Evolutionary conservation across 2,888 invertebrate genomes (phyloP).

Genomic region (Chironomus tentans): DNA sequence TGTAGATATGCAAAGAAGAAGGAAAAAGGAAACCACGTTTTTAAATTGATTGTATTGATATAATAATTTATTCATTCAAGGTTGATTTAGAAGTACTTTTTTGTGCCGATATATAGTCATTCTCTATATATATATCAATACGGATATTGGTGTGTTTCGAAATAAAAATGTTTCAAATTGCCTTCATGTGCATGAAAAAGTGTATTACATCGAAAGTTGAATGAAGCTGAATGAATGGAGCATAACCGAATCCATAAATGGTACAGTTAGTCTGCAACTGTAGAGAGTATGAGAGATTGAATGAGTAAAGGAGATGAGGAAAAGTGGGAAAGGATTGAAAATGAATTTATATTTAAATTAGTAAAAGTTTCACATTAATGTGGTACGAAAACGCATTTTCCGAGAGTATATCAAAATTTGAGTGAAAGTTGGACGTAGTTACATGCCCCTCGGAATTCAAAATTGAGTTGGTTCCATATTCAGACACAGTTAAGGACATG

Average conservation of each 20-base stretch:
- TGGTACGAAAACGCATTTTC: too few relatives aligned
- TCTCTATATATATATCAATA: background rate
- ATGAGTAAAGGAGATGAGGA: too few relatives aligned
- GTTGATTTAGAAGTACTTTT: conserved; percentile 3
- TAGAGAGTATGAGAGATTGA: too few relatives aligned
- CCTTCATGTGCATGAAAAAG: background rate
- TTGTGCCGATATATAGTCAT: background rate
- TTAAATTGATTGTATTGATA: conserved; percentile 12
- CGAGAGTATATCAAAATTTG: too few relatives aligned
- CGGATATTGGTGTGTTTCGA: background rate
- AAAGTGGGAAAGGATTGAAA: too few relatives aligned
- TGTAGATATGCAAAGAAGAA: background rate
- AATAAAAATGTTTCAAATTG: background rate
- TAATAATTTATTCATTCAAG: conserved; percentile 6
- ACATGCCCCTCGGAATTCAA: too few relatives aligned
- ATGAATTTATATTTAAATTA: too few relatives aligned
- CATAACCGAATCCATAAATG: background rate
- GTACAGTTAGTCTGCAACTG: background rate
- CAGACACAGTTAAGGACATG: too few relatives aligned
- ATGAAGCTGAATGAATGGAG: background rate
- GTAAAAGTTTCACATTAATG: too few relatives aligned
- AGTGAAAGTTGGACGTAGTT: too few relatives aligned
- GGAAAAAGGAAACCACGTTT: background rate
- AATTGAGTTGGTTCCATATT: too few relatives aligned
- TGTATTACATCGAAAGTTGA: background rate